A percentile compares a stretch with the other conserved stretches of the same genome.
Evolutionary conservation across 2,888 invertebrate genomes (phyloP).

Genomic region (Isoperla grammatica): DNA sequence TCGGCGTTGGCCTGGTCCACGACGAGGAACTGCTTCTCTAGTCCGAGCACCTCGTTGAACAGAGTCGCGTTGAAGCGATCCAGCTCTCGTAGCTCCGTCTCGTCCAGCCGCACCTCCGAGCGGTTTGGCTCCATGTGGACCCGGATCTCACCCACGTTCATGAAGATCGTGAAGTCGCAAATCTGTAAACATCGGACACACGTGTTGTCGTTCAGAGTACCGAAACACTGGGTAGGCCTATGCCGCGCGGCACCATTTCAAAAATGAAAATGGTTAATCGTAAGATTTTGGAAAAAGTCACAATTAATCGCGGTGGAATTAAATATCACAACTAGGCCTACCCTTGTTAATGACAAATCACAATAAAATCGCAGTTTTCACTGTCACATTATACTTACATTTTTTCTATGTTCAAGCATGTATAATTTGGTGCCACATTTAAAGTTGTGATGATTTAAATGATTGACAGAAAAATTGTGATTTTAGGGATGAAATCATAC

Average conservation of each 20-base stretch:
- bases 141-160: constrained; percentile 56
- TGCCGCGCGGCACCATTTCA: not conserved
- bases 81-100: constrained; percentile 49
- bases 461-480: too few relatives aligned
- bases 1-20: constrained; percentile 51
- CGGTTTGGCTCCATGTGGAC: constrained; percentile 51
- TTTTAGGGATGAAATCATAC: too few relatives aligned
- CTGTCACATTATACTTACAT: too few relatives aligned
- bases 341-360: too few relatives aligned
- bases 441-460: too few relatives aligned
- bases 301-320: not conserved
- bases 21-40: constrained; percentile 56
- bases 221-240: too few relatives aligned
- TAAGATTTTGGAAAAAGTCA: constrained; percentile 1
- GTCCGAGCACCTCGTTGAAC: constrained; percentile 63
- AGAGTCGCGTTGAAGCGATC: constrained; percentile 65
- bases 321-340: too few relatives aligned
- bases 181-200: constrained; percentile 37
- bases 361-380: too few relatives aligned
- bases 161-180: constrained; percentile 65
- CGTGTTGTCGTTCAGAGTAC: too few relatives aligned
- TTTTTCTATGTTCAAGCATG: too few relatives aligned
- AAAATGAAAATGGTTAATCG: not conserved
- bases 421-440: too few relatives aligned
- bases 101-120: constrained; percentile 43